A percentile compares a stretch with the other conserved stretches of the same genome.
Evolutionary conservation across 2,888 invertebrate genomes (phyloP).

Genomic region (Altica lythri): DNA sequence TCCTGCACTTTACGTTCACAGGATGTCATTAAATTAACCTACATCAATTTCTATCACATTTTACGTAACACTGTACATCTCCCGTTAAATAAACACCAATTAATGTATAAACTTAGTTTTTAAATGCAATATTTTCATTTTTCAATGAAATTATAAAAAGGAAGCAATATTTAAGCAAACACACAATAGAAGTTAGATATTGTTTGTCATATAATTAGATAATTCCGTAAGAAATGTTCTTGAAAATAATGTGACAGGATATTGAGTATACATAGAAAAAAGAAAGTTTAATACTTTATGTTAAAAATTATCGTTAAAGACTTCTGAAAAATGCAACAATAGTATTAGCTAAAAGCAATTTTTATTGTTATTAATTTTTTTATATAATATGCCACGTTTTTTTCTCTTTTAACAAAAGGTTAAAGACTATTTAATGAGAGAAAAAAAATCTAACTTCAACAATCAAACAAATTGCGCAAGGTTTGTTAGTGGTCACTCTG

Average conservation of each 20-base stretch:
- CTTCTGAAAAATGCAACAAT: background rate
- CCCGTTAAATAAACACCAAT: slow-evolving; percentile 1
- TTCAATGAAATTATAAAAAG: slow-evolving; percentile 5
- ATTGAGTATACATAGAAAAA: slow-evolving; percentile 5
- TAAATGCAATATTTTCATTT: background rate
- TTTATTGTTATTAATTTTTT: too few species aligned
- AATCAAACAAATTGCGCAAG: too few species aligned
- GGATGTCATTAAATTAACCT: slow-evolving; percentile 22
- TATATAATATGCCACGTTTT: too few species aligned
- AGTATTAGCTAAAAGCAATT: too few species aligned
- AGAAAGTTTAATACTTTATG: background rate
- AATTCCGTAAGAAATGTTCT: slow-evolving; percentile 9
- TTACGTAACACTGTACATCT: slow-evolving; percentile 13
- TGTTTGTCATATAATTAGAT: slow-evolving; percentile 14
- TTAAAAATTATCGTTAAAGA: background rate
- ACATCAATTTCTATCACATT: slow-evolving; percentile 13
- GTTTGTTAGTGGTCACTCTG: too few species aligned
- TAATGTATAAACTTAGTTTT: background rate
- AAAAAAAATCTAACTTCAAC: too few species aligned
- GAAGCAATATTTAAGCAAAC: slow-evolving; percentile 1
- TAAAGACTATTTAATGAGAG: too few species aligned
- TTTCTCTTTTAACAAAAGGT: too few species aligned
- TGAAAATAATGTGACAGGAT: slow-evolving; percentile 16
- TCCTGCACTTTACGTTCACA: slow-evolving; percentile 10
- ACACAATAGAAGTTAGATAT: slow-evolving; percentile 6